phyloP scores from a whole-genome alignment of 1,140 invertebrate genomes.

The Drosophila pectinifera region DNA sequence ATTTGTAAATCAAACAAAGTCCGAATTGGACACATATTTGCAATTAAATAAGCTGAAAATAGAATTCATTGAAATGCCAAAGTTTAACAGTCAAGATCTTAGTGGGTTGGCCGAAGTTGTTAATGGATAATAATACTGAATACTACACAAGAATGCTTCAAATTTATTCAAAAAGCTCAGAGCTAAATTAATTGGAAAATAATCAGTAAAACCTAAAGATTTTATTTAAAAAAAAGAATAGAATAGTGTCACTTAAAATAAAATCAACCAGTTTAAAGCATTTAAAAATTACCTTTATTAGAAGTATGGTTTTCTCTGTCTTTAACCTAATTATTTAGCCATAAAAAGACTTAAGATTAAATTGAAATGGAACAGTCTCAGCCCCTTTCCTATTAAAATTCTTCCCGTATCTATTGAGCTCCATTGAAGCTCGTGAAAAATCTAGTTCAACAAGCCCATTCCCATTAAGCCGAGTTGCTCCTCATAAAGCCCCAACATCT shows the following conservation, averaged over 20 bases:
- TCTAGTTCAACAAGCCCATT: conserved; percentile 37
- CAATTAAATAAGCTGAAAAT: conserved; percentile 20
- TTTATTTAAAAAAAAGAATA: no score
- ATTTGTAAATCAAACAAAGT: conserved; percentile 62
- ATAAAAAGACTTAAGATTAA: neutral
- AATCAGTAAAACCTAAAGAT: no score
- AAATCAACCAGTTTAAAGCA: no score
- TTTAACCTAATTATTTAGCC: neutral
- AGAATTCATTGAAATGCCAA: conserved; percentile 26
- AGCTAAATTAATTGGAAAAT: no score
- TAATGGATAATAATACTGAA: conserved; percentile 16
- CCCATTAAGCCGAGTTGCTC: conserved; percentile 10
- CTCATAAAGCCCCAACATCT: conserved; percentile 5
- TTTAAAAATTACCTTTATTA: no score
- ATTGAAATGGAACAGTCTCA: neutral
- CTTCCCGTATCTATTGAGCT: conserved; percentile 4
- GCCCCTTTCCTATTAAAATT: neutral
- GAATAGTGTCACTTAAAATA: no score
- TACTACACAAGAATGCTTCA: neutral
- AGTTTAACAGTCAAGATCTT: conserved; percentile 14
- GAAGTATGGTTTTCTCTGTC: no score
- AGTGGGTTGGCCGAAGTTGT: neutral
- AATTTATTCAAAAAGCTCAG: no score
- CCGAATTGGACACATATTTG: conserved; percentile 8
- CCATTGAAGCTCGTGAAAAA: conserved; percentile 23